Percentiles rank a stretch among this genome's conserved stretches.
Evolutionary conservation across 2,113 vertebrate genomes (phyloP).

Genomic region (Oplegnathus fasciatus): DNA sequence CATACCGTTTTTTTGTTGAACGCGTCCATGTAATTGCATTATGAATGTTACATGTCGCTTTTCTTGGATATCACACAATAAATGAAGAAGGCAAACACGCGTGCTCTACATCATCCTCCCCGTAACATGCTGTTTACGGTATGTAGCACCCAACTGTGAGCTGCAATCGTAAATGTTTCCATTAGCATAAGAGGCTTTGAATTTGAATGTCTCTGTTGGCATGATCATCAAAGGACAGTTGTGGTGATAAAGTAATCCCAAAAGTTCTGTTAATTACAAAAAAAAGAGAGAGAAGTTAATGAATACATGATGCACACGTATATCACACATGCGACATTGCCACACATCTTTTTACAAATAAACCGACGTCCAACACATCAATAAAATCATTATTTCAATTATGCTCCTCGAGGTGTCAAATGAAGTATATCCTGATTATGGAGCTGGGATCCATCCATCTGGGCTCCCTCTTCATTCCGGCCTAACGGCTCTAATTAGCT

Average conservation of each 20-base stretch:
- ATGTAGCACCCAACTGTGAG: slow-evolving; percentile 52
- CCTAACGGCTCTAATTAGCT: slow-evolving; percentile 78
- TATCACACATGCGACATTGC: not conserved
- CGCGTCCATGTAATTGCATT: slow-evolving; percentile 72
- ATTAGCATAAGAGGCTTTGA: slow-evolving; percentile 72
- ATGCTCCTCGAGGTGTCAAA: slow-evolving; percentile 73
- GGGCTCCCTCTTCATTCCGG: slow-evolving; percentile 65
- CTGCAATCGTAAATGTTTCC: slow-evolving; percentile 29
- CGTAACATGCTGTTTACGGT: slow-evolving; percentile 54
- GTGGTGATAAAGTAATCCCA: slow-evolving; percentile 11
- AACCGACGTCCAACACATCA: slow-evolving; percentile 51
- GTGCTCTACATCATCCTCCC: slow-evolving; percentile 37
- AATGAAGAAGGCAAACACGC: slow-evolving; percentile 48
- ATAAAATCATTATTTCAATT: slow-evolving; percentile 75
- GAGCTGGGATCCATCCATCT: slow-evolving; percentile 76
- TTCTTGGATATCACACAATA: slow-evolving; percentile 67
- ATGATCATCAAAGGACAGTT: slow-evolving; percentile 54
- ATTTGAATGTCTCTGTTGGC: slow-evolving; percentile 50
- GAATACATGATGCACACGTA: not conserved
- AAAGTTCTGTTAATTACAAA: slow-evolving; percentile 47
- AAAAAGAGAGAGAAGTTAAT: not conserved
- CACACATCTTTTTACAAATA: slow-evolving; percentile 30
- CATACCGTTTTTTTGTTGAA: slow-evolving; percentile 36
- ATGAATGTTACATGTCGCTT: slow-evolving; percentile 46
- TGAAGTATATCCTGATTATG: slow-evolving; percentile 76